Base-by-base conservation (phyloP, 1,140 invertebrate species). In the Trichogramma pretiosum region DNA sequence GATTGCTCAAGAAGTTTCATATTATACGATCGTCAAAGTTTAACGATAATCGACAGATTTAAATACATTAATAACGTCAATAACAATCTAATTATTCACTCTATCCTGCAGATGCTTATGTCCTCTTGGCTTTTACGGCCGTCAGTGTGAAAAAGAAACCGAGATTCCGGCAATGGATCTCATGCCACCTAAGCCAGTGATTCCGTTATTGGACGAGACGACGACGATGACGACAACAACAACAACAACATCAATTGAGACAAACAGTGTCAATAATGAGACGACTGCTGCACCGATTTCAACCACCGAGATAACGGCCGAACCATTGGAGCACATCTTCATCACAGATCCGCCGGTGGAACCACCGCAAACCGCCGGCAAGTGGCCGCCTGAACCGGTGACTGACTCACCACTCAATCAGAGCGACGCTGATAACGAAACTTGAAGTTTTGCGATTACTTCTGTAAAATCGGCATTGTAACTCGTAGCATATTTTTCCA, bases 381-480 rank as follows among this genome's bases (percentile, higher is more conserved):
- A 70, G 60, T 70, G 69, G 69, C 68, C 67, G 19, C 65, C 64
- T 9, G 67, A 72, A 48, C 28, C 58, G 9, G 56, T 64, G 7
- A 69, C 65, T 5, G 58, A 62, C 26, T 38, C 48, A 7, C 52
- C 68, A 0, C 35, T 52, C 47, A 8, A 30, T 5, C 44, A 68
- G 45, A 61, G 56, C 22, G 68, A 70, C 47, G 59, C 61, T 40
- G 67, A 72, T 34, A 72, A 72, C 52, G 70, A 72, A 54, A 63
- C 70, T 36, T 71, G 48, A 62, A 50, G 11, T 5, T 24, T 23
- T 35, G n/a, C n/a, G n/a, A n/a, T n/a, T n/a, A n/a, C n/a, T n/a
- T n/a, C n/a, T n/a, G 8, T 14, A 3, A 1, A 44, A 23, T 1
- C 5, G 2, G 3, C 8, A 11, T 18, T n/a, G 3, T 2, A 8